Percentiles rank a stretch among this genome's conserved stretches.
Conservation (phyloP, 2,113 vertebrate genomes). For the Phylloscopus trochiloides region DNA sequence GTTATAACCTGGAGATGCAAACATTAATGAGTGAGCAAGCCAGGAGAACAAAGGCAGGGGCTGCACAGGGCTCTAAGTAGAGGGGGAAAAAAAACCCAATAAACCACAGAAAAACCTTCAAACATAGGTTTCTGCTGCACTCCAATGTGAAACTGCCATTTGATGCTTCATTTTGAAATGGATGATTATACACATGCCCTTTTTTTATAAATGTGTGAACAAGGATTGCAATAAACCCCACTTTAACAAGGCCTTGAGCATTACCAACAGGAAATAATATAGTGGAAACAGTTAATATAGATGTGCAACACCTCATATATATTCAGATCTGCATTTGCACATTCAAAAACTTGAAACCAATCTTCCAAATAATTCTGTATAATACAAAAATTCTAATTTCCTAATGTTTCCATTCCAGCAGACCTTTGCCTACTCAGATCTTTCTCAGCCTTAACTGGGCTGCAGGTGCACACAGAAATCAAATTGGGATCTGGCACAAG, state of each 20-base stretch:
- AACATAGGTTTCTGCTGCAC: neutral
- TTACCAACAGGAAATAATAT: neutral
- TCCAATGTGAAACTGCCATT: neutral
- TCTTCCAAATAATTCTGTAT: neutral
- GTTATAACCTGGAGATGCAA: neutral
- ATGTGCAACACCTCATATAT: neutral
- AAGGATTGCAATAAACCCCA: neutral
- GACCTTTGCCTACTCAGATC: neutral
- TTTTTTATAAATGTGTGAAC: neutral
- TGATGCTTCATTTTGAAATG: neutral
- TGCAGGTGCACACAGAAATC: neutral
- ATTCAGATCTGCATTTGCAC: neutral
- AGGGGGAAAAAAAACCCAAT: rapidly evolving
- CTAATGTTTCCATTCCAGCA: neutral
- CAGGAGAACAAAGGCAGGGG: neutral
- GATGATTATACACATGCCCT: neutral
- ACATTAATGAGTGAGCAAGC: neutral
- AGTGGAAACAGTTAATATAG: neutral
- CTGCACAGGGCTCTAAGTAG: neutral
- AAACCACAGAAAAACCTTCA: neutral
- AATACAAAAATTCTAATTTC: neutral
- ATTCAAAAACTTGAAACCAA: neutral
- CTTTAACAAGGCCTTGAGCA: neutral
- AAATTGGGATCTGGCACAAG: neutral
- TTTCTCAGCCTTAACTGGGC: neutral